Evolutionary conservation across 2,888 invertebrate species (phyloP).

Genomic region (Leptodirus hochenwartii): DNA sequence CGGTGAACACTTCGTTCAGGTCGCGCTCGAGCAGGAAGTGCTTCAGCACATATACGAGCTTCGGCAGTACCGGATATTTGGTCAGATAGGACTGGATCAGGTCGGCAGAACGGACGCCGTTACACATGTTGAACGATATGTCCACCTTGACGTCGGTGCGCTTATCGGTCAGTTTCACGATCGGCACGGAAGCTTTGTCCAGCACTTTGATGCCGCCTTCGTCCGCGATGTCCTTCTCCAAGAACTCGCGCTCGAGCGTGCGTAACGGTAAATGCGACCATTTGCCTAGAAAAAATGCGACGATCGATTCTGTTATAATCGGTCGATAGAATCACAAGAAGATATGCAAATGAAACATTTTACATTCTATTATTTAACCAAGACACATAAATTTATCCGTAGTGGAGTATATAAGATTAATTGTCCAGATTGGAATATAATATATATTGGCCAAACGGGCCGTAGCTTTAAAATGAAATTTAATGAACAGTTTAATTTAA

Average conservation of each 20-base stretch:
- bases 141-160: conserved; percentile 83
- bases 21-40: conserved; percentile 96
- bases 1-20: conserved; percentile 98
- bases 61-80: conserved; percentile 77
- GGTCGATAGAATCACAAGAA: no score
- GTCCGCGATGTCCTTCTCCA: conserved; percentile 78
- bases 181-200: conserved; percentile 96
- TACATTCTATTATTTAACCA: conserved; percentile 2
- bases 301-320: no score
- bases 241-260: conserved; percentile 78
- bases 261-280: conserved; percentile 85
- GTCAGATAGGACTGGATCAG: conserved; percentile 83
- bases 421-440: neutral
- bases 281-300: conserved; percentile 38
- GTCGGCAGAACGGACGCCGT: conserved; percentile 92
- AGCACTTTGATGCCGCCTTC: conserved; percentile 84
- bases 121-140: conserved; percentile 98
- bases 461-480: no score
- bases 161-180: conserved; percentile 88
- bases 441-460: no score
- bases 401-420: no score
- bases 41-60: conserved; percentile 92
- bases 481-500: no score
- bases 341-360: conserved; percentile 4
- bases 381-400: no score